phyloP scores from a whole-genome alignment of 1,140 invertebrate species.

The Zophobas atratus region DNA sequence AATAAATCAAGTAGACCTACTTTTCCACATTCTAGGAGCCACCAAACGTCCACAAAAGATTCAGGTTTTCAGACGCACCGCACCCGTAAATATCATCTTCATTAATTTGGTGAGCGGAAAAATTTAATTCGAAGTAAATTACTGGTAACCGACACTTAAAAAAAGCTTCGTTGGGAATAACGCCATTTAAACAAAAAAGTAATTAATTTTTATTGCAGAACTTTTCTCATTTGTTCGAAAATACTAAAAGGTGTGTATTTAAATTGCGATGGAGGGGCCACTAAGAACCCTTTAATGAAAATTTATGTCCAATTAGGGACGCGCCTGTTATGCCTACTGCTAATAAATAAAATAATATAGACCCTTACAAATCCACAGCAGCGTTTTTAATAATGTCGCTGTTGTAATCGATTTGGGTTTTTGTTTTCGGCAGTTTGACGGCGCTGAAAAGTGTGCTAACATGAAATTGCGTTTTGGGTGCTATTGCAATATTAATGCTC shows the following conservation, averaged over 20 bases:
- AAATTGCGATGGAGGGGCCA: conserved; percentile 20
- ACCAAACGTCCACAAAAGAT: no score
- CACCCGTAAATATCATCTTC: no score
- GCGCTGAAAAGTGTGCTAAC: no score
- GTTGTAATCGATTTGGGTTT: not conserved
- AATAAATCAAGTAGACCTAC: conserved; percentile 1
- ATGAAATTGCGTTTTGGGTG: no score
- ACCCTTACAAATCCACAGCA: conserved; percentile 2
- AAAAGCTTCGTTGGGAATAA: conserved; percentile 24
- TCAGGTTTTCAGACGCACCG: no score
- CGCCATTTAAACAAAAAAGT: conserved; percentile 34
- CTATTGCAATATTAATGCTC: no score
- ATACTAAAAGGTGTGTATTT: conserved; percentile 36
- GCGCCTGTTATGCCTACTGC: not conserved
- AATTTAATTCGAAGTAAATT: conserved; percentile 41
- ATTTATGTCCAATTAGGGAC: conserved; percentile 22
- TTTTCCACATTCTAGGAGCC: no score
- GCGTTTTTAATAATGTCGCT: not conserved
- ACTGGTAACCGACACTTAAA: conserved; percentile 30
- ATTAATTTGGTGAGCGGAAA: conserved; percentile 20
- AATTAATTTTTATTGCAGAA: conserved; percentile 42
- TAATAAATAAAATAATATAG: conserved; percentile 15
- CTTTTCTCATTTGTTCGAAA: conserved; percentile 39
- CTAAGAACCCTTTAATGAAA: conserved; percentile 32
- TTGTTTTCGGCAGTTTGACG: no score